Evolutionary conservation across 2,888 invertebrate species (phyloP), one percentile per base, ranked within the genome.

Genomic region (Electrophaes corylata): DNA sequence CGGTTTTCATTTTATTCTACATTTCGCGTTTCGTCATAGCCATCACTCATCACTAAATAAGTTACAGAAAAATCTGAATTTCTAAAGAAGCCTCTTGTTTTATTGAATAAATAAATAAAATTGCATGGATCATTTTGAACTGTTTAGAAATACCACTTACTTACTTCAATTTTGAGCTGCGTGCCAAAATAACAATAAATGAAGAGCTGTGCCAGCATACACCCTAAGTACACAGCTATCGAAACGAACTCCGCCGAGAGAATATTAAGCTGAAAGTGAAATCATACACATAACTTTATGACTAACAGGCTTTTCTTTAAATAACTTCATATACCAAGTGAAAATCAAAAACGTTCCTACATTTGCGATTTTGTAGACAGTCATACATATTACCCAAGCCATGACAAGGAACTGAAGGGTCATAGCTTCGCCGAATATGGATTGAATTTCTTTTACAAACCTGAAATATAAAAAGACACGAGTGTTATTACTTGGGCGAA

Each of bases 331-430:
- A n/a, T n/a, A n/a, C n/a, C n/a, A n/a, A n/a, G n/a, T n/a, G n/a
- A n/a, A n/a, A n/a, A n/a, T n/a, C n/a, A n/a, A n/a, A n/a, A n/a
- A n/a, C n/a, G n/a, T n/a, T n/a, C 84, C 66, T 75, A 89, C 89
- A 45, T 77, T 82, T 16, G 82, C 82, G 44, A 88, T 85, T 62
- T 86, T 89, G 67, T 88, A 89, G n/a, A 83, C 73, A 1, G 86
- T 87, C 85, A 87, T 88, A 62, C 89, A 89, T 60, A 89, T 81
- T 2, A 88, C 87, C 88, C 86, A 88, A 4, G 84, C 79, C 72
- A 79, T 83, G 0, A 81, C 74, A 29, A 84, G 67, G 45, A 88
- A 80, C 57, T 89, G 88, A 0, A 85, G 52, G 0, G 76, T 64
- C 82, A 88, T 77, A 6, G 85, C 84, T 73, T 84, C 87, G 4